Evolutionary conservation across 1,140 invertebrate genomes (phyloP), one percentile per base, ranked within the genome.

Genomic region (Drosophila repleta): DNA sequence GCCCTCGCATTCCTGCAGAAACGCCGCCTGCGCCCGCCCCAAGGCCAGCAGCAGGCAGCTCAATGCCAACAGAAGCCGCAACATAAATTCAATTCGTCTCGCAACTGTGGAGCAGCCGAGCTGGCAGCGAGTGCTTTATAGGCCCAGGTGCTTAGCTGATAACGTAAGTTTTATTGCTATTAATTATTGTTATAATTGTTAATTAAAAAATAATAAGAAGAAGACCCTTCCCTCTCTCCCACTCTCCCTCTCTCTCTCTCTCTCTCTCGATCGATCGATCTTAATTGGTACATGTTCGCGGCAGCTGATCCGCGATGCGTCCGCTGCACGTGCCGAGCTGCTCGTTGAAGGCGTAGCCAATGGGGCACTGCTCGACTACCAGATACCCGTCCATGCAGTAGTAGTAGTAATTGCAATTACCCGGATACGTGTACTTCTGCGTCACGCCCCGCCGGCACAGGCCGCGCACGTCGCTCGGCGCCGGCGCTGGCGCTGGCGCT

Each of bases 331-430:
- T 62, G 41, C 67, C 55, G 24, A 6, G 49, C 29, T 32, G 13
- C 6, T 43, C 29, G 35, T 74, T 51, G 65, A 74, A 91, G 17
- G 66, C 75, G 52, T 74, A 79, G 3, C 68, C 64, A 13, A 90
- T 17, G 15, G 90, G 90, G 53, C 90, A 91, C 41, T 90, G 81
- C 26, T 88, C 82, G 32, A 91, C 75, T 4, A 80, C 37, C 21
- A 91, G 68, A 69, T 62, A 87, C 4, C 90, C 90, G 17, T 81
- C 68, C 0, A 78, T 35, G 43, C 90, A 91, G 43, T 76, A 56
- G 15, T 81, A 90, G 45, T 81, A 91, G 18, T 91, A 91, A 46
- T 91, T 91, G 41, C 90, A 90, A 26, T 91, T 91, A 15, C 77
- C 75, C 5, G 90, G 79, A 63, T 81, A 91, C 10, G 51, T 57